Evolutionary conservation across 2,113 vertebrate species (phyloP).

Genomic region (Archilochus colubris): DNA sequence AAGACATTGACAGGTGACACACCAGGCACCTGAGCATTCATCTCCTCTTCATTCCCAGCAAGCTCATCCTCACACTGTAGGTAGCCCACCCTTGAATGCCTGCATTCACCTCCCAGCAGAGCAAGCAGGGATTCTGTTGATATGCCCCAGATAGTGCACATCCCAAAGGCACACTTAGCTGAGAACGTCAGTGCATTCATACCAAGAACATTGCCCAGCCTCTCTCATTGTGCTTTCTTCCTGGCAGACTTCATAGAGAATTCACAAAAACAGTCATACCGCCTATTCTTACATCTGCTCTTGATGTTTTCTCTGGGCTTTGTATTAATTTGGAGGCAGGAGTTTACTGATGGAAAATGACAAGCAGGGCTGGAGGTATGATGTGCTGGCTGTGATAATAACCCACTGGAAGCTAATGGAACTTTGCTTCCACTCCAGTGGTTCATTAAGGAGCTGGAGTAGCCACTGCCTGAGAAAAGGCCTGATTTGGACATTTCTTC

Average conservation of each 20-base stretch:
- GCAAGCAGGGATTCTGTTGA: background rate
- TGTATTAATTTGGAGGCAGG: background rate
- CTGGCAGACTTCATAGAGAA: background rate
- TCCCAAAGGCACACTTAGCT: conserved; percentile 34
- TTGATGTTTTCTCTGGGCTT: background rate
- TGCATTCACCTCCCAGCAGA: background rate
- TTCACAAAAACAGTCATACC: background rate
- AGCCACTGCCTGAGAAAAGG: background rate
- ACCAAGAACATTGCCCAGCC: background rate
- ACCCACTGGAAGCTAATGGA: background rate
- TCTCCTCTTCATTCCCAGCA: background rate
- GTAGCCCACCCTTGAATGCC: background rate
- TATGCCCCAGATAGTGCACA: background rate
- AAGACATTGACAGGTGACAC: background rate
- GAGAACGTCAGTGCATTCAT: background rate
- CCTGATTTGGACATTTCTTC: background rate
- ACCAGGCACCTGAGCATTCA: background rate
- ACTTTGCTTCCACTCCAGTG: background rate
- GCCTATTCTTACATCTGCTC: background rate
- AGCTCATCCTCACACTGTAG: accelerated
- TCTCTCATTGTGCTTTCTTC: background rate
- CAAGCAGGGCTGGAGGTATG: background rate
- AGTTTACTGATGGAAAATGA: conserved; percentile 4
- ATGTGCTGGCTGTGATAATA: background rate
- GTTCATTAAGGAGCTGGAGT: background rate